Evolutionary conservation across 2,113 vertebrate genomes (phyloP), one percentile per base, ranked within the genome.

Genomic region (Pycnonotus jocosus): DNA sequence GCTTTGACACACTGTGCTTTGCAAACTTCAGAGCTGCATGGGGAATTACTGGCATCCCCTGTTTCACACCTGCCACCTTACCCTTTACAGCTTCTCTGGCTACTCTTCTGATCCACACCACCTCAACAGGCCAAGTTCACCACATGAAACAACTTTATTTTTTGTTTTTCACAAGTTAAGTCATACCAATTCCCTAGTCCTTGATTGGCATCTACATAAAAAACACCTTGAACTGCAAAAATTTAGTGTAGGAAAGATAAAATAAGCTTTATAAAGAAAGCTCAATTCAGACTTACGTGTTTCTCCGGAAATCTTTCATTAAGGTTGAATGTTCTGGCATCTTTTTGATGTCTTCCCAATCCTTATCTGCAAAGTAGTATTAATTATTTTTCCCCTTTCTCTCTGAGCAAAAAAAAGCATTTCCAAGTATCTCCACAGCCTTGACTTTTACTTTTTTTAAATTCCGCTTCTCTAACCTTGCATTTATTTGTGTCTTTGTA

Each of bases 301-400:
- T 99, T 98, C 99, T 99, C 94, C 99, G 98, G 95, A 99, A 99
- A 98, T 99, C 99, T 98, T 99, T 99, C 99, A 99, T 99, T 98
- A 99, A 98, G 12, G 99, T 99, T 86, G 99, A 99, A 98, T 99
- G 99, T 97, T 99, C 99, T 2, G 99, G 99, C 99, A 99, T 99
- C 98, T 99, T 99, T 98, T 99, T 99, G 95, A 99, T 99, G 98
- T 99, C 99, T 98, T 99, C 99, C 99, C 99, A 99, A 97, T 99
- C 99, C 98, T 99, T 99, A 98, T 99, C 99, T 99, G 98, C 81
- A 96, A 97, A 79, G 79, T 93, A 96, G 82, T 33, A 94, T 93
- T 81, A 81, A 92, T 96, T 96, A 90, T 93, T 72, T 74, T 72
- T 68, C 68, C 3, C 15, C 35, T 16, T 37, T 27, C 24, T 40